Conservation (phyloP, 2,797 vertebrate genomes). For the Nasua narica region DNA sequence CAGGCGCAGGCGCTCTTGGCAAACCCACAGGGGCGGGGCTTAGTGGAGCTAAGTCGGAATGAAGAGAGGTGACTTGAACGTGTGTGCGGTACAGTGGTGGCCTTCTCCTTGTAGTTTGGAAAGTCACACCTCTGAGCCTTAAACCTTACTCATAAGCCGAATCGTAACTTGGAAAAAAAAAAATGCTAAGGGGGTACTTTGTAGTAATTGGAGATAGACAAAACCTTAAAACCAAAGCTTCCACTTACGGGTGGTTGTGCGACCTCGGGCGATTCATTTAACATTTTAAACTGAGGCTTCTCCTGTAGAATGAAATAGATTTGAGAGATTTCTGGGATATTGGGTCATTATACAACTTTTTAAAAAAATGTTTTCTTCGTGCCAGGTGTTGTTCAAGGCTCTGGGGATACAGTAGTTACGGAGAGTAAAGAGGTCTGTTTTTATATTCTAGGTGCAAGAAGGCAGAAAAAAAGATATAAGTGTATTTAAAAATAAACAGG, state of each 20-base stretch:
- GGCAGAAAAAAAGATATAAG: background rate
- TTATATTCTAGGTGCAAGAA: background rate
- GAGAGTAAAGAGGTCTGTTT: background rate
- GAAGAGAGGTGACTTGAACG: rapidly evolving
- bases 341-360: background rate
- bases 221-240: background rate
- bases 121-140: rapidly evolving
- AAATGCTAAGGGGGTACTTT: background rate
- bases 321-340: background rate
- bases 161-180: background rate
- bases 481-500: background rate
- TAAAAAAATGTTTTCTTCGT: background rate
- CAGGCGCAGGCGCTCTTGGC: background rate
- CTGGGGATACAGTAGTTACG: background rate
- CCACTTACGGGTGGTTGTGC: background rate
- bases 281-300: background rate
- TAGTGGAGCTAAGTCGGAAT: rapidly evolving
- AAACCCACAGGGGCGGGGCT: rapidly evolving
- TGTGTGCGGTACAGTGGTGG: rapidly evolving
- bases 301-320: background rate
- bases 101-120: rapidly evolving
- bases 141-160: rapidly evolving
- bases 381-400: background rate
- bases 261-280: background rate
- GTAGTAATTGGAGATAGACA: background rate